Evolutionary conservation across 2,113 vertebrate genomes (phyloP), one percentile per base, ranked within the genome.

Genomic region (Capra hircus): DNA sequence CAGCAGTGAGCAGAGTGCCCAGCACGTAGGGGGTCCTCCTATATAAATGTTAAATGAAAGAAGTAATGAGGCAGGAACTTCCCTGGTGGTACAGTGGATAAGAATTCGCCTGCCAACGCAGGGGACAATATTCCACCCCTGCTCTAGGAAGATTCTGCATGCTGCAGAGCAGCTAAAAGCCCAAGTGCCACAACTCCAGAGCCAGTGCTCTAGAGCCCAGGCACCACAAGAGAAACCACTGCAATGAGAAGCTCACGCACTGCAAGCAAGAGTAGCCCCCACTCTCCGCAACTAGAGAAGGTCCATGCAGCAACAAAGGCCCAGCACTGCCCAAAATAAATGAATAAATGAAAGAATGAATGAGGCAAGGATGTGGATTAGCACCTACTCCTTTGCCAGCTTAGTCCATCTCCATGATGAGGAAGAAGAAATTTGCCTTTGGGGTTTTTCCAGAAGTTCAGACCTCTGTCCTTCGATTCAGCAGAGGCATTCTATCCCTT

Each of bases 41-140:
- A 36, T 4, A 9, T 28, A 15, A 80, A 77, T 2, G 4, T 9
- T 45, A 81, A 64, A 62, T n/a, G 48, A 77, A 52, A 90, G 30
- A 83, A 55, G 57, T 33, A 27, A 74, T 14, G 36, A 55, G 19
- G 6, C 57, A 36, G 8, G 3, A 6, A 43, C 71, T 43, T 77
- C 21, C 71, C 71, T 43, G 71, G 36, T 43, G 36, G 36, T 77
- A 43, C 23, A 43, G 36, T 43, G 23, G 71, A 27, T 77, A 43
- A 43, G 71, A 77, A 27, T 27, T 43, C 1, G 0, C 12, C 36
- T 43, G 23, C 23, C 71, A 77, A 1, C 1, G 36, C 71, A 14
- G 71, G 36, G 36, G 23, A 43, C 36, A 77, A 25, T 11, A 27
- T 77, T 27, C 2, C 71, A 43, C 71, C 71, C 36, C 36, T 77